Percentiles rank a stretch among this genome's conserved stretches.
Conservation (phyloP, 2,888 invertebrate genomes). For the Tachina grossa region DNA sequence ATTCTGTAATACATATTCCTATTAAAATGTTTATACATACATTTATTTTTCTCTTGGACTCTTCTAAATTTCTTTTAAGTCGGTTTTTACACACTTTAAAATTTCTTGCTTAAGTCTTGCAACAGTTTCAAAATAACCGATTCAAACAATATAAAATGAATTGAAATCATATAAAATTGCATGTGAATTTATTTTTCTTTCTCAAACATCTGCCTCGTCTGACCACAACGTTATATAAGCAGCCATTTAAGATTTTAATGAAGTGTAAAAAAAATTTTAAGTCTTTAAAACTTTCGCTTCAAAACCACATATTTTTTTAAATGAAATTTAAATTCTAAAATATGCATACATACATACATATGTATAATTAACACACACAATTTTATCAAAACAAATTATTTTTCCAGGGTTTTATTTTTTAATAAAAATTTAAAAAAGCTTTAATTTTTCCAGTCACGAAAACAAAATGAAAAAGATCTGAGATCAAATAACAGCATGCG, state of each 20-base stretch:
- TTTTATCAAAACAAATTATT: not conserved
- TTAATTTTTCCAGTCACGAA: conserved; percentile 24
- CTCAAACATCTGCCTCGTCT: not conserved
- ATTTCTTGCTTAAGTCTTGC: not conserved
- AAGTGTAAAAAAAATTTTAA: conserved; percentile 28
- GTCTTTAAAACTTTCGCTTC: conserved; percentile 12
- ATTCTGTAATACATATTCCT: too few species aligned
- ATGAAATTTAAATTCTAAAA: not conserved
- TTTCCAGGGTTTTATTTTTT: conserved; percentile 10
- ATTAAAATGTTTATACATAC: too few species aligned
- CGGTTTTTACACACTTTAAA: not conserved
- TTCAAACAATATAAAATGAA: too few species aligned
- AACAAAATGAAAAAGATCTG: not conserved
- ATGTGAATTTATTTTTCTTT: not conserved
- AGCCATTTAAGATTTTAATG: not conserved
- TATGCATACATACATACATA: not conserved
- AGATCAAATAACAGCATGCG: conserved; percentile 1
- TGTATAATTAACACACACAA: not conserved
- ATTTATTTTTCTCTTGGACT: too few species aligned
- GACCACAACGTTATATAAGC: conserved; percentile 6
- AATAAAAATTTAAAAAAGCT: conserved; percentile 8
- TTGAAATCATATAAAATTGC: not conserved
- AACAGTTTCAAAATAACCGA: too few species aligned
- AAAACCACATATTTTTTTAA: not conserved
- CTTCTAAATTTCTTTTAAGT: too few species aligned